Evolutionary conservation across 2,888 invertebrate species (phyloP), one percentile per base, ranked within the genome.

Genomic region (Ochropleura plecta): DNA sequence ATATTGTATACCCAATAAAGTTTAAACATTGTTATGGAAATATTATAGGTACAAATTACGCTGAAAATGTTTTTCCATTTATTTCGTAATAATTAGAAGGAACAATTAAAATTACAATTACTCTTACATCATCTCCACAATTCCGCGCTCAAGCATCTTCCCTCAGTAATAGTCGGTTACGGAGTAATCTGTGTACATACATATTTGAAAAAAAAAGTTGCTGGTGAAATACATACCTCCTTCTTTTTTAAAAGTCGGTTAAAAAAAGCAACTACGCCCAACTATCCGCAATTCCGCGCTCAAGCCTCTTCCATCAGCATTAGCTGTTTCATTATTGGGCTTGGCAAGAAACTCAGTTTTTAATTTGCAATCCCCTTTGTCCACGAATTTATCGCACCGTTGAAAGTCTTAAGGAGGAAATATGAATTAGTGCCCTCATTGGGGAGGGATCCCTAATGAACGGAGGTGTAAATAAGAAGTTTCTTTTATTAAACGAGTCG

Each of bases 331-430:
- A 89, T 93, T 92, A 94, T 93, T 91, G 91, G 88, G 89, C 92
- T 91, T 91, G 91, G 92, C 90, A 90, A 90, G 89, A 91, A 90
- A 88, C 92, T 84, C 89, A 91, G 92, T 95, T 95, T 95, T 95
- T 95, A 95, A 95, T 95, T 96, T 95, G 92, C 92, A 90, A 90
- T 91, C 93, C 93, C 92, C 92, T 92, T 94, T 93, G 94, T 94
- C 89, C 90, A 91, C 91, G 90, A 94, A 95, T 95, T 95, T 93
- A 90, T 92, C 92, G 93, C 93, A 78, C 91, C 91, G 93, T 89
- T 92, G 93, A 91, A 93, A 90, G 91, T 93, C 93, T 93, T 92
- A 91, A 84, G 81, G 70, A 90, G 91, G 93, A 95, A 94, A 94
- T 95, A 95, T 95, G 94, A 95, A 95, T 95, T 94, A 95, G 93